Base-by-base conservation (phyloP, 2,797 vertebrate species). In the Gallirallus australis region DNA sequence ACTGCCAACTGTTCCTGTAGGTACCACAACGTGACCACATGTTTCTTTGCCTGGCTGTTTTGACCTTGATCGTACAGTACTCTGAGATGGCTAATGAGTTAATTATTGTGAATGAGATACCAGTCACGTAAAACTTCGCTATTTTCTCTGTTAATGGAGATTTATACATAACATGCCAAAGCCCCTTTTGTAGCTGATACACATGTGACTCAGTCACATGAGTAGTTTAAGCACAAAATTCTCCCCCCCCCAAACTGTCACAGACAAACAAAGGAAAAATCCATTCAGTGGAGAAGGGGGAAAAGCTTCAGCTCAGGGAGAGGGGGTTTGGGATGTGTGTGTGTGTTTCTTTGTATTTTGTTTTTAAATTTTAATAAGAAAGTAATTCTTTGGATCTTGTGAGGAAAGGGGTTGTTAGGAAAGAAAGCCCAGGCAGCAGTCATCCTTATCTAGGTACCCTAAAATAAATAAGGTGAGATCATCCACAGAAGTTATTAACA, bases 141-240 rank as follows among this genome's bases (percentile, higher is more conserved):
- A 35, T 96, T 96, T 96, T 96, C 80, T 90, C 95, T 81, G 82
- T 69, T 90, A 92, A 92, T 94, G 94, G 94, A 93, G 92, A 95
- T 95, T 92, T 79, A 92, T 72, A 90, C 96, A 63, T 69, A 93
- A 93, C 85, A 79, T 73, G 78, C 79, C 93, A 93, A 92, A 96
- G 85, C 95, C 93, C 60, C 91, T 95, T 94, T 94, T 97, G 94
- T 96, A 68, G 88, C 93, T 76, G 78, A 63, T 19, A 30, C 0
- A 83, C 95, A 91, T 95, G 94, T 95, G 96, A 96, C 90, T 80
- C 53, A 30, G 60, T 94, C 96, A 96, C 95, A 95, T 82, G 96
- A 60, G 89, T 78, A 94, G 95, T 93, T 93, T 31, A 95, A 96
- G 89, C 95, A 93, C 93, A 91, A 90, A 94, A 91, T 86, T 95